These are phyloP conservation scores for Chrysemys picta DNA, from an alignment of 2,113 vertebrate genomes.

Conservation along the genomic window DNA sequence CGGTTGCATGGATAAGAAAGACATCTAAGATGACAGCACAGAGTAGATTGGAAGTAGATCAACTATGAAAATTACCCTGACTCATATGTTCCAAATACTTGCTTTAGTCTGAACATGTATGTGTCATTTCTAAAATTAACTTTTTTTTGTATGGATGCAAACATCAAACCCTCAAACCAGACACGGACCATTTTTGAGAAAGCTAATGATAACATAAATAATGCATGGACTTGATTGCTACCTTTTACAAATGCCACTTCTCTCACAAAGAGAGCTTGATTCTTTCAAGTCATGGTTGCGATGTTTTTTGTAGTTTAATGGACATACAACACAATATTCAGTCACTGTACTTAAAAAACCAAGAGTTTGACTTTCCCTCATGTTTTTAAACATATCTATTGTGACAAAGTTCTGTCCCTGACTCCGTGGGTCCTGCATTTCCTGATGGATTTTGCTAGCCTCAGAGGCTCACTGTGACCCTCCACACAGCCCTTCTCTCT, in stretches of 20 bases:
- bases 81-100: background rate
- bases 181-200: background rate
- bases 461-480: too few species aligned
- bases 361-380: background rate
- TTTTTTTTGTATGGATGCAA: background rate
- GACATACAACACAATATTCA: background rate
- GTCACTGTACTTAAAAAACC: background rate
- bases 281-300: background rate
- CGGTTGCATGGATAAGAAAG: background rate
- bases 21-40: background rate
- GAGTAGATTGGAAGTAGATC: background rate
- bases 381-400: background rate
- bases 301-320: background rate
- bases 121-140: background rate
- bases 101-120: background rate
- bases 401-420: too few species aligned
- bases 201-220: background rate
- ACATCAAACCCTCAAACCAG: background rate
- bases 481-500: too few species aligned
- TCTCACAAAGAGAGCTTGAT: background rate
- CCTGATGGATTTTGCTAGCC: too few species aligned
- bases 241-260: background rate
- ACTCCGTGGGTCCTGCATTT: too few species aligned
- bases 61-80: background rate
- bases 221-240: background rate